Evolutionary conservation across 2,888 invertebrate genomes (phyloP).

Genomic region (Steromphala cineraria): DNA sequence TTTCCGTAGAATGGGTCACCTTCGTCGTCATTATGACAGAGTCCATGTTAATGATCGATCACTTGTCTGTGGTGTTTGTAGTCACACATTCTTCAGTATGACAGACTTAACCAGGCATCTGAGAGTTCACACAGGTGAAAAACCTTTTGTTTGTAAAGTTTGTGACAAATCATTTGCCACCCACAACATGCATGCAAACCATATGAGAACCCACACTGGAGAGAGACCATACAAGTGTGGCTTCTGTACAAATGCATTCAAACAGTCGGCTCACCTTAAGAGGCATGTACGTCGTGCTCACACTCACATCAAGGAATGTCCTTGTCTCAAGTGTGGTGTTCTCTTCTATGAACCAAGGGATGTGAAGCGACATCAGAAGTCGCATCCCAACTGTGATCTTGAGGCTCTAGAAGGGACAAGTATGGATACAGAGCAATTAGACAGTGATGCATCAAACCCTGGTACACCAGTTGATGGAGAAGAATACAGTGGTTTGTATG

Average conservation of each 20-base stretch:
- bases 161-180: background rate
- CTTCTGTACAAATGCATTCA: background rate
- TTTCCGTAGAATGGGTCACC: background rate
- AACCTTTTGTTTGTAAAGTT: background rate
- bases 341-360: background rate
- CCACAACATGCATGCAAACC: background rate
- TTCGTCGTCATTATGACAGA: background rate
- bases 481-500: no score
- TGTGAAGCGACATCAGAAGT: background rate
- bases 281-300: background rate
- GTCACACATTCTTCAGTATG: background rate
- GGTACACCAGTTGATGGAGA: no score
- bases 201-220: background rate
- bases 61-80: background rate
- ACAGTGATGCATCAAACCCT: no score
- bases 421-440: no score
- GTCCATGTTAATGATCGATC: conserved; percentile 13
- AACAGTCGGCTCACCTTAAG: background rate
- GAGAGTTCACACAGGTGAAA: background rate
- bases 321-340: conserved; percentile 1
- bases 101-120: background rate
- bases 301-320: background rate
- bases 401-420: no score
- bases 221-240: background rate
- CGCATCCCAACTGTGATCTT: background rate